Base-by-base conservation (phyloP, 2,888 invertebrate genomes). In the Tachina grossa region DNA sequence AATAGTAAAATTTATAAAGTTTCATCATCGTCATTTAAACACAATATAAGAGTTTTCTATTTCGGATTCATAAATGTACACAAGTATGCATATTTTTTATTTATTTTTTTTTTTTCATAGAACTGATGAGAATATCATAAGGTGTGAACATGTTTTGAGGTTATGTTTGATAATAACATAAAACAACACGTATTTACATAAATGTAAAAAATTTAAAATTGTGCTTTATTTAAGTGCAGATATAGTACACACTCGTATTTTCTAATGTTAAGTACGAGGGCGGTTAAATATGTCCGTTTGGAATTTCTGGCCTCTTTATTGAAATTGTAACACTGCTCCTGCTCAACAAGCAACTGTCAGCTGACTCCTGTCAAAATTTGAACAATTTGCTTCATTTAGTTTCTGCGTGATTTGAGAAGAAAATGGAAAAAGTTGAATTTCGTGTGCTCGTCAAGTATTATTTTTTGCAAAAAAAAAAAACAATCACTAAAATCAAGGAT, bases 121-220 rank as follows among this genome's bases (percentile, higher is more conserved):
- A 47, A 81, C 49, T 68, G 75, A 81, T 75, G 68, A 81, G 68
- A 69, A 69, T 47, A 71, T 71, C 74, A 83, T 75, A 61, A 65
- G 72, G 84, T 84, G 84, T 68, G 76, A 80, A 84, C 65, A 84
- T 71, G 80, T 84, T 80, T 80, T 80, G 59, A 76, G 75, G 84
- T 80, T 80, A 72, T 47, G 57, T 68, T 79, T 71, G 13, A 61
- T 69, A 47, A 57, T 41, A 19, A 31, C 14, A 19, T 10, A 81
- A 49, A 81, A 63, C 43, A 61, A 22, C 51, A 59, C n/a, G 6
- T 41, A n/a, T 2, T 31, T 31, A 31, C 31, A 31, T 31, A 31
- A 31, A 31, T 31, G 31, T 31, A 68, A 43, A n/a, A 1, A 51
- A 59, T 39, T 51, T 2, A 43, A 51, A 51, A 41, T 14, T 53